phyloP scores from a whole-genome alignment of 2,888 invertebrate genomes.

The Chouioia cunea region DNA sequence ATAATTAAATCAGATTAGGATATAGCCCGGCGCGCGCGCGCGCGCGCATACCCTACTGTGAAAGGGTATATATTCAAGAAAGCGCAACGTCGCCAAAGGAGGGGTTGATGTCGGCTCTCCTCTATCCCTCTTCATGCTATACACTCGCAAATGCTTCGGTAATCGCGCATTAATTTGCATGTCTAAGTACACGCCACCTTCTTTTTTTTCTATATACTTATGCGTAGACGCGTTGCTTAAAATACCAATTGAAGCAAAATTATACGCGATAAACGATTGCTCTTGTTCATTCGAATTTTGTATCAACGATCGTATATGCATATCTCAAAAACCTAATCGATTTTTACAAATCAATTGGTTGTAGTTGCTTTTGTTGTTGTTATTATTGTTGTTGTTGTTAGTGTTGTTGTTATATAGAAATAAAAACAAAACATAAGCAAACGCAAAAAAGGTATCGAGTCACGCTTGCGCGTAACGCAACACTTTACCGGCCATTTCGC shows the following conservation, averaged over 20 bases:
- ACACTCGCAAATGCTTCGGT: constrained; percentile 56
- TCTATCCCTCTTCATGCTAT: too few species aligned
- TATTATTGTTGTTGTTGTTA: neutral
- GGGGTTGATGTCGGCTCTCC: constrained; percentile 32
- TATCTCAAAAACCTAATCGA: too few species aligned
- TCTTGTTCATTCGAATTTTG: too few species aligned
- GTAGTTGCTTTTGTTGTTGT: too few species aligned
- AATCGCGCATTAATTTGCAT: constrained; percentile 69
- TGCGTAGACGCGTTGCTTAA: too few species aligned
- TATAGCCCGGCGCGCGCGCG: neutral
- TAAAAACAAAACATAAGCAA: too few species aligned
- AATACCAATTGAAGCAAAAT: too few species aligned
- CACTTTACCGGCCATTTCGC: constrained; percentile 59
- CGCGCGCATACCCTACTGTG: constrained; percentile 8
- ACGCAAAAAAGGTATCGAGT: constrained; percentile 46
- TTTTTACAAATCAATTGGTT: too few species aligned
- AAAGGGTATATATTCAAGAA: constrained; percentile 31
- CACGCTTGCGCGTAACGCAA: constrained; percentile 58
- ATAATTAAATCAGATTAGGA: constrained; percentile 64
- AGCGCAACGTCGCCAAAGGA: constrained; percentile 39
- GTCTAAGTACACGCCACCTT: constrained; percentile 65
- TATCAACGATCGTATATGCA: too few species aligned
- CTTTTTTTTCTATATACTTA: too few species aligned
- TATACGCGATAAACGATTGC: too few species aligned
- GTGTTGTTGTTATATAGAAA: too few species aligned